Conservation (phyloP, 30 jellyfish, hydroid and myxozoan species). For the Haliclystus octoradiatus region DNA sequence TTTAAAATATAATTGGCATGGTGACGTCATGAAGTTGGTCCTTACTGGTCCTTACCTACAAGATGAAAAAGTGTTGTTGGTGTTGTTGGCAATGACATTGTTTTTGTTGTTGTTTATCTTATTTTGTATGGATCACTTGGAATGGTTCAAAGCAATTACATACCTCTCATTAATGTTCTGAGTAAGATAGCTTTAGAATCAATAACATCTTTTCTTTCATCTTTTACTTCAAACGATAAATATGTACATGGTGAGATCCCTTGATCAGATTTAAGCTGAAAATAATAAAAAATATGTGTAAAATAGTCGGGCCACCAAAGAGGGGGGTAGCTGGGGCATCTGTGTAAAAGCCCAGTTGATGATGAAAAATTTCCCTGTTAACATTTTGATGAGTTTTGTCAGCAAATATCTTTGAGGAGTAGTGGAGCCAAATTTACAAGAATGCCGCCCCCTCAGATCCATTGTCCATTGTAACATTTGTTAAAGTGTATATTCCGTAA, state of each 20-base stretch:
- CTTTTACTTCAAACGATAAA: constrained; percentile 66
- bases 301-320: not conserved
- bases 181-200: constrained; percentile 77
- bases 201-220: constrained; percentile 65
- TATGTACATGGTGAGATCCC: constrained; percentile 89
- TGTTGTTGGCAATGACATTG: too few relatives aligned
- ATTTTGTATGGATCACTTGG: too few relatives aligned
- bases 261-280: constrained; percentile 62
- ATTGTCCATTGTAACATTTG: too few relatives aligned
- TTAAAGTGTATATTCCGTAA: too few relatives aligned
- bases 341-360: too few relatives aligned
- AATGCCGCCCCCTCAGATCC: not conserved
- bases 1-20: too few relatives aligned
- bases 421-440: not conserved
- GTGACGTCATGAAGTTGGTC: too few relatives aligned
- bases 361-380: not conserved
- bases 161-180: constrained; percentile 70
- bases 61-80: too few relatives aligned
- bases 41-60: too few relatives aligned
- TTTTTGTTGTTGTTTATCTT: too few relatives aligned
- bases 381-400: not conserved
- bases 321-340: not conserved
- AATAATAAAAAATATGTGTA: not conserved
- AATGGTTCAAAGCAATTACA: too few relatives aligned
- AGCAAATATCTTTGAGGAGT: not conserved